Percentiles rank a stretch among this genome's conserved stretches.
These are phyloP conservation scores for Megalonaias nervosa DNA, from an alignment of 1,140 invertebrate genomes.

Conservation along the genomic window DNA sequence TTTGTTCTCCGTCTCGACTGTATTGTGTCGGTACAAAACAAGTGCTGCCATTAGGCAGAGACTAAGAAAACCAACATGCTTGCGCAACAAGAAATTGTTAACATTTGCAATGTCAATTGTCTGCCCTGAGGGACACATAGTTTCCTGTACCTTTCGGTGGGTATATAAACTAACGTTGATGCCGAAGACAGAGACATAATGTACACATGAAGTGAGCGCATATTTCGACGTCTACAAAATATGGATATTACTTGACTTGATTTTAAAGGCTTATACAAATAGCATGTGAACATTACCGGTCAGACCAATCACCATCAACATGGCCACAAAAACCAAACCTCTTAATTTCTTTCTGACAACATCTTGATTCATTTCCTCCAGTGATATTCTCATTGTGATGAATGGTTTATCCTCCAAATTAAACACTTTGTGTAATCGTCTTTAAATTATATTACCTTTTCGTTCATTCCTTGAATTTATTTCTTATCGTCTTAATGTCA, in stretches of 20 bases:
- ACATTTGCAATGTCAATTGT: constrained; percentile 24
- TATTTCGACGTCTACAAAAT: constrained; percentile 31
- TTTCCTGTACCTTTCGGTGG: constrained; percentile 52
- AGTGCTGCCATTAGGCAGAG: constrained; percentile 41
- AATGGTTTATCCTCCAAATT: constrained; percentile 75
- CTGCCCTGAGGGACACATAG: constrained; percentile 40
- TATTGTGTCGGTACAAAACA: constrained; percentile 37
- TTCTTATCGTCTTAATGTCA: too few species aligned
- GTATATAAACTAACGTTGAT: constrained; percentile 44
- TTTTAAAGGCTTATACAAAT: constrained; percentile 47
- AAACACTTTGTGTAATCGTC: too few species aligned
- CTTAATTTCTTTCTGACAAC: constrained; percentile 48
- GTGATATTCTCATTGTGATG: constrained; percentile 70
- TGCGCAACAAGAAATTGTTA: constrained; percentile 32
- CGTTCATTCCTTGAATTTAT: too few species aligned
- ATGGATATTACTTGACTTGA: constrained; percentile 42
- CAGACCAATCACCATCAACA: constrained; percentile 45
- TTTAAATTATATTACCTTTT: too few species aligned
- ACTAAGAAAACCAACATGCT: constrained; percentile 30
- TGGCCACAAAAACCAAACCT: constrained; percentile 32
- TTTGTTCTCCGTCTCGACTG: constrained; percentile 12
- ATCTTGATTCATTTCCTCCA: constrained; percentile 81
- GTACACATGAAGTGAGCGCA: constrained; percentile 48
- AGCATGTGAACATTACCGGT: constrained; percentile 51
- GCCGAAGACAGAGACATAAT: constrained; percentile 44